Evolutionary conservation across 2,888 invertebrate species (phyloP).

Genomic region (Antitype chi): DNA sequence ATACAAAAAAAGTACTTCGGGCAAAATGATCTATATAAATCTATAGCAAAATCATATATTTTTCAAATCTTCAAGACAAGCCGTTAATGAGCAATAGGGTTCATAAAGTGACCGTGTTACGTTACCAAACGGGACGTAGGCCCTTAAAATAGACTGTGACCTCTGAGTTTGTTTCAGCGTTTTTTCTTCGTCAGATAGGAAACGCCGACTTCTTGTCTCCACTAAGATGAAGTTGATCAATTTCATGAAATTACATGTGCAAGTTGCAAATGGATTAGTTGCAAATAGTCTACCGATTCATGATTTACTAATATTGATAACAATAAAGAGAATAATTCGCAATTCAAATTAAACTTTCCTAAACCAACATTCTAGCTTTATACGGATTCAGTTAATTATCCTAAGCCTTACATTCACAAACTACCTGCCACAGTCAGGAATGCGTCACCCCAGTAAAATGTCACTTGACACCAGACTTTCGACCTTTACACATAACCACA

Average conservation of each 20-base stretch:
- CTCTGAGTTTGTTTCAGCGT: too few relatives aligned
- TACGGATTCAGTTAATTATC: neutral
- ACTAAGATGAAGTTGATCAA: too few relatives aligned
- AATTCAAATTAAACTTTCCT: neutral
- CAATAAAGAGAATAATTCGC: neutral
- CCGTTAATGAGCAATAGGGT: too few relatives aligned
- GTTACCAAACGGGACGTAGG: too few relatives aligned
- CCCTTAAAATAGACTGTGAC: too few relatives aligned
- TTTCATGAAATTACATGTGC: neutral
- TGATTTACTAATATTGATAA: neutral
- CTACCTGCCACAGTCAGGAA: constrained; percentile 63
- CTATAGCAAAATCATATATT: too few relatives aligned
- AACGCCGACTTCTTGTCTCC: too few relatives aligned
- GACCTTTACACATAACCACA: constrained; percentile 60
- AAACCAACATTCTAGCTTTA: neutral
- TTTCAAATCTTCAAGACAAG: too few relatives aligned
- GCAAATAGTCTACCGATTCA: neutral
- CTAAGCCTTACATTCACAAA: constrained; percentile 2
- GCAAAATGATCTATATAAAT: too few relatives aligned
- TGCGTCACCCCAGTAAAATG: constrained; percentile 74
- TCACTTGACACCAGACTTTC: constrained; percentile 73
- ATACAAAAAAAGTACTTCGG: too few relatives aligned
- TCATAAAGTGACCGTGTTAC: too few relatives aligned
- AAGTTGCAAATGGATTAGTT: neutral
- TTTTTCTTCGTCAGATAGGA: too few relatives aligned